These are phyloP conservation scores for Sphyrna mokarran DNA, from an alignment of 2,113 vertebrate genomes.

Conservation along the genomic window DNA sequence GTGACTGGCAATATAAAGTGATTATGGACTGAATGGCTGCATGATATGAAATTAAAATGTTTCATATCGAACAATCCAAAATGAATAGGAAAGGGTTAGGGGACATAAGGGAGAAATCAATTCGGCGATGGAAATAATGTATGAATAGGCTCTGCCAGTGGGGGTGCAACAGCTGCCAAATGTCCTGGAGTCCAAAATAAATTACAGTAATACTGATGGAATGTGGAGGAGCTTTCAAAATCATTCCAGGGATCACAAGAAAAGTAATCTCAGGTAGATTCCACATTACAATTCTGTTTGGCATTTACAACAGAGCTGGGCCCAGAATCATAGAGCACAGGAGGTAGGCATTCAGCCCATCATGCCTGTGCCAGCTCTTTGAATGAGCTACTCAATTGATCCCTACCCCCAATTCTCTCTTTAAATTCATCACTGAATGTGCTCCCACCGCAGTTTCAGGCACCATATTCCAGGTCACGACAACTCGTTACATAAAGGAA, in stretches of 20 bases:
- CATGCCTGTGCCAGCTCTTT: background rate
- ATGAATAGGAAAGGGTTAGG: constrained; percentile 82
- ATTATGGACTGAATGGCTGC: constrained; percentile 70
- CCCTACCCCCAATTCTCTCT: background rate
- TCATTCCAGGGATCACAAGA: constrained; percentile 74
- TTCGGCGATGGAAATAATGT: constrained; percentile 76
- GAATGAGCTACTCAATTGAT: background rate
- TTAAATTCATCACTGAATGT: background rate
- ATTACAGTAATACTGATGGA: constrained; percentile 96
- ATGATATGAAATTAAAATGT: constrained; percentile 97
- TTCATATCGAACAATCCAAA: constrained; percentile 90
- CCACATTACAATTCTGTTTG: constrained; percentile 13
- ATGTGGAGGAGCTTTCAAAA: constrained; percentile 78
- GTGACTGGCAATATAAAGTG: constrained; percentile 70
- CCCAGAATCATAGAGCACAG: background rate
- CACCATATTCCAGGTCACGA: background rate
- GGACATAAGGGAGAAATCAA: constrained; percentile 87
- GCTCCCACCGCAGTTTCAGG: background rate
- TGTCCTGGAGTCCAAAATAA: constrained; percentile 82
- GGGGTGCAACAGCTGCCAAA: constrained; percentile 94
- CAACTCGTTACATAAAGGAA: background rate
- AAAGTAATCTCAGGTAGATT: constrained; percentile 50
- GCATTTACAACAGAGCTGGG: background rate
- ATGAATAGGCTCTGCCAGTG: constrained; percentile 94
- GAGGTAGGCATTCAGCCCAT: background rate